phyloP scores from a whole-genome alignment of 1,140 invertebrate genomes.

The Glossosoma conforme region DNA sequence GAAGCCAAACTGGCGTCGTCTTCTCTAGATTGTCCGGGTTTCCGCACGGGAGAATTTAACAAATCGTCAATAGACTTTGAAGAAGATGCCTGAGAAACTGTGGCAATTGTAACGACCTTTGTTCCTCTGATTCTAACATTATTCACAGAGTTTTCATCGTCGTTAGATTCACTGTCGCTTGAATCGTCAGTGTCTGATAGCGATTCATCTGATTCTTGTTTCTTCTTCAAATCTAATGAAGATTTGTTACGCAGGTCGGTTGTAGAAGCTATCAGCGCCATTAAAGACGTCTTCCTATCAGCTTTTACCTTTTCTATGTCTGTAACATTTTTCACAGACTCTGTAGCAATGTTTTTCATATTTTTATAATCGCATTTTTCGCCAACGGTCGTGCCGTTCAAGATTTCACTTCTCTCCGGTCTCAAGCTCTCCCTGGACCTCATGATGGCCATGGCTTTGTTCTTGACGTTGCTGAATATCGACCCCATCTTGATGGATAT shows the following conservation, averaged over 20 bases:
- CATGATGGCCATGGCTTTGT: conserved; percentile 49
- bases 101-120: conserved; percentile 20
- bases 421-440: conserved; percentile 39
- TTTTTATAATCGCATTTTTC: background rate
- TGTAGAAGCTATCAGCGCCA: background rate
- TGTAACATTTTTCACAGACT: background rate
- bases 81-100: too few species aligned
- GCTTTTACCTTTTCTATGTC: background rate
- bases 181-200: background rate
- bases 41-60: conserved; percentile 37
- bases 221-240: too few species aligned
- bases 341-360: background rate
- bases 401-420: conserved; percentile 2
- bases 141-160: background rate
- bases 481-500: conserved; percentile 38
- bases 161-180: background rate
- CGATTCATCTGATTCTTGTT: background rate
- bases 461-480: conserved; percentile 49
- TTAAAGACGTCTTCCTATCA: background rate
- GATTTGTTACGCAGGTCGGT: too few species aligned
- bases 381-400: too few species aligned
- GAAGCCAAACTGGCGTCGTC: conserved; percentile 6
- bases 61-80: conserved; percentile 34
- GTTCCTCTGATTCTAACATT: too few species aligned
- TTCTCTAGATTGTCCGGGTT: conserved; percentile 25